These are phyloP conservation scores for Mesodorylaimus sp. DNA, from an alignment of 2,888 invertebrate genomes.

Conservation along the genomic window DNA sequence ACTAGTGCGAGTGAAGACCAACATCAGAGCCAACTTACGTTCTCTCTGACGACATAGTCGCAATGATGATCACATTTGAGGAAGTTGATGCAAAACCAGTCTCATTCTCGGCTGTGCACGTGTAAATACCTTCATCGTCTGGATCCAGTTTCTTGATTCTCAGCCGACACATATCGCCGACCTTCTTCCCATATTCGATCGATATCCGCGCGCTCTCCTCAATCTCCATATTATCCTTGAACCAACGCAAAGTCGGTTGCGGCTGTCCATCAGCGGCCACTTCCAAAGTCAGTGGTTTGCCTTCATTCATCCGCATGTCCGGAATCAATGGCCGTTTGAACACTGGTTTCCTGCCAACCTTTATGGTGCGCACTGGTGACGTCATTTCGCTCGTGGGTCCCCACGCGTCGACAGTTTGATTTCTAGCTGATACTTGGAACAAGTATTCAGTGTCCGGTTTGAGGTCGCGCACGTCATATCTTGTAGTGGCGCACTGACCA, in stretches of 20 bases:
- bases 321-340: not conserved
- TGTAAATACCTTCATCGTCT: conserved; percentile 32
- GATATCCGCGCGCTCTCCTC: conserved; percentile 18
- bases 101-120: conserved; percentile 31
- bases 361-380: conserved; percentile 4
- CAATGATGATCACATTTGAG: conserved; percentile 1
- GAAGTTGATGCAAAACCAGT: conserved; percentile 25
- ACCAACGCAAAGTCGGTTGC: conserved; percentile 10
- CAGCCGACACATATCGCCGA: conserved; percentile 23
- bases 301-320: conserved; percentile 8
- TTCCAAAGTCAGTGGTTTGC: conserved; percentile 15
- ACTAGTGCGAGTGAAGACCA: too few relatives aligned
- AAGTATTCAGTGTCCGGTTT: conserved; percentile 19
- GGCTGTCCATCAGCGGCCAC: conserved; percentile 13
- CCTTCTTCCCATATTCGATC: conserved; percentile 19
- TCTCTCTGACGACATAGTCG: too few relatives aligned
- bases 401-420: conserved; percentile 11
- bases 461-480: conserved; percentile 14
- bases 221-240: conserved; percentile 15
- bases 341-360: conserved; percentile 2
- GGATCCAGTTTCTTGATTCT: conserved; percentile 23
- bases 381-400: conserved; percentile 9
- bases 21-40: too few relatives aligned
- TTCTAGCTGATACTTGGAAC: conserved; percentile 16
- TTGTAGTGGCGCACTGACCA: conserved; percentile 11